Base-by-base conservation (phyloP, 2,113 vertebrate species). In the Brachirus orientalis region DNA sequence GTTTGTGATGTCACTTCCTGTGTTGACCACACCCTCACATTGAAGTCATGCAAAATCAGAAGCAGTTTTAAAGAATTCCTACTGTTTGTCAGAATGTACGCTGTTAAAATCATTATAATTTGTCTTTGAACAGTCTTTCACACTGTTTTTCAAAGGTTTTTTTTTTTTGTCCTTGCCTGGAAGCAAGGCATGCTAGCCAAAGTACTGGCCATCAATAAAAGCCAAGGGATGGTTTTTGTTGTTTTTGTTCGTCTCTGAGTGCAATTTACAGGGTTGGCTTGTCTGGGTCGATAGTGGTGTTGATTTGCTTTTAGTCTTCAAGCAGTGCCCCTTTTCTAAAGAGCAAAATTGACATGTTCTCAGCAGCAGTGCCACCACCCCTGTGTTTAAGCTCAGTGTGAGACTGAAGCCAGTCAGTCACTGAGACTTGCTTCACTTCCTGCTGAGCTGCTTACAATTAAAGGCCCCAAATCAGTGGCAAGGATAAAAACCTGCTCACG, bases 271-370 rank as follows among this genome's bases (percentile, higher is more conserved):
- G 83, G 84, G 70, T 67, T 71, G 77, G 83, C 18, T 75, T 76
- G 85, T 80, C 75, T 56, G 56, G 86, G 82, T 92, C 91, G 85
- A 92, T 92, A 79, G 57, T 10, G 3, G 40, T 41, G 82, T 86
- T 91, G 89, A 90, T 91, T 90, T 86, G 84, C 87, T 87, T 86
- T 83, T 88, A 88, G 83, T 89, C 84, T 84, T 83, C 79, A 66
- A 86, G 75, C 79, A 62, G 80, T 75, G 83, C 60, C 82, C 75
- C 79, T 82, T 91, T 89, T 91, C 82, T 86, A 90, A 91, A 91
- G 90, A 91, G 89, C 89, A 89, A 75, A 86, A 91, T 90, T 86
- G 89, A 91, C 87, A 78, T 85, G 82, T 86, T 86, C 87, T 77
- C 84, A 83, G 87, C 82, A 10, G 85, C 77, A 47, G 65, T 73